These are phyloP conservation scores for Semnopithecus entellus DNA, from an alignment of 2,113 vertebrate species.

Conservation along the genomic window DNA sequence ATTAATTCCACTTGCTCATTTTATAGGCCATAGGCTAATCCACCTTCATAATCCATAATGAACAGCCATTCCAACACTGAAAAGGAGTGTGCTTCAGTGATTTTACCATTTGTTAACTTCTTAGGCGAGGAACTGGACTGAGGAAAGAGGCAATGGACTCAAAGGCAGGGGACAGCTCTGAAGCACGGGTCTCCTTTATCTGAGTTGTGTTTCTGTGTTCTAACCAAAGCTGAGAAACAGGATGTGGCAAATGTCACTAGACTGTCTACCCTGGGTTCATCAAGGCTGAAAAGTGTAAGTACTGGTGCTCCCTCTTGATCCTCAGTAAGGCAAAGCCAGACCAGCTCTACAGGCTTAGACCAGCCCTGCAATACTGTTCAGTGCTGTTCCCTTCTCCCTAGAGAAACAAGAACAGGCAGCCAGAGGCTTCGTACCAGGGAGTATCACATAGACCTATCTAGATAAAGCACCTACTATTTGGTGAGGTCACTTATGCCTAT, in stretches of 20 bases:
- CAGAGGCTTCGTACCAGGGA: background rate
- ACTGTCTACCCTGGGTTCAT: background rate
- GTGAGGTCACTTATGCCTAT: background rate
- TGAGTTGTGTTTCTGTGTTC: background rate
- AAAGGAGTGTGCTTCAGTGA: background rate
- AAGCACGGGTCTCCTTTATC: background rate
- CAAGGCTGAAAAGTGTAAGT: background rate
- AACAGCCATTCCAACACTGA: background rate
- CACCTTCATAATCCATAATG: background rate
- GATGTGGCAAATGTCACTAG: background rate
- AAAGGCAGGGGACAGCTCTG: background rate
- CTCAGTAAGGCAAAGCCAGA: background rate
- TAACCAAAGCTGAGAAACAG: background rate
- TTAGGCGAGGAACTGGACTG: background rate
- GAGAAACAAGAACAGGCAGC: background rate
- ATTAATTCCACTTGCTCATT: background rate
- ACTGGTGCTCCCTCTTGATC: accelerated
- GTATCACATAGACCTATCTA: background rate
- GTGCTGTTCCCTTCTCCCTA: background rate
- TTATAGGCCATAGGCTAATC: background rate
- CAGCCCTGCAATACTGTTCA: accelerated
- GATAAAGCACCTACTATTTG: background rate
- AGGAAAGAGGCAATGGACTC: background rate
- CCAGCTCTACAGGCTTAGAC: background rate
- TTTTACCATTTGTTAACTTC: background rate